Evolutionary conservation across 2,797 vertebrate genomes (phyloP).

Genomic region (Macrochelys suwanniensis): DNA sequence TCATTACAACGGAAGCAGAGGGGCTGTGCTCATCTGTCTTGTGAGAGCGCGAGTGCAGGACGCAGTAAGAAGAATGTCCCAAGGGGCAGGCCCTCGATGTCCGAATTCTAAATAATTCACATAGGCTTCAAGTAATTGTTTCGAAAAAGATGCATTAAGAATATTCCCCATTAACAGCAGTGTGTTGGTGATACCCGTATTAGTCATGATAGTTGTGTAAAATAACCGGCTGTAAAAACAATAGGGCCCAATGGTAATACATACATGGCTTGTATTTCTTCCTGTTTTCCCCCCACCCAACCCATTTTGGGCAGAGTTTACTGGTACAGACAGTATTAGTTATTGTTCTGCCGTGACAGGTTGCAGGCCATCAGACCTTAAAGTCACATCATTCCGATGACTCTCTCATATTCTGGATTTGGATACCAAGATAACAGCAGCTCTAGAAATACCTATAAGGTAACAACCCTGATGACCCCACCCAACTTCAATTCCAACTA

Average conservation of each 20-base stretch:
- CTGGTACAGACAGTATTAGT: not conserved
- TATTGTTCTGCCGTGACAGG: not conserved
- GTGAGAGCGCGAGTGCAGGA: accelerated
- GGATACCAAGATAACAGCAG: not conserved
- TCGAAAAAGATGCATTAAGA: not conserved
- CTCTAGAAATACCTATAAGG: not conserved
- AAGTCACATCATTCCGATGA: not conserved
- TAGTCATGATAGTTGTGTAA: not conserved
- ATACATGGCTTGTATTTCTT: not conserved
- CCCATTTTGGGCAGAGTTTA: not conserved
- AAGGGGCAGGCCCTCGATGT: accelerated
- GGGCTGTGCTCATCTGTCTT: not conserved
- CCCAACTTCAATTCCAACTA: not conserved
- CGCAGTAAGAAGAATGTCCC: not conserved
- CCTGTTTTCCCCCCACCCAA: not conserved
- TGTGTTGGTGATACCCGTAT: not conserved
- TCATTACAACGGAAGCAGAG: not conserved
- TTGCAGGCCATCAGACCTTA: not conserved
- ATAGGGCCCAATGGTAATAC: not conserved
- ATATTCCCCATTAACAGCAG: not conserved
- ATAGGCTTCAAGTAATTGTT: not conserved
- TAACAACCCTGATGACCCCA: not conserved
- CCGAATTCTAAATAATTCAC: not conserved
- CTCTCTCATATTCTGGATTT: not conserved
- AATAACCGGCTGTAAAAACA: not conserved